A percentile compares a stretch with the other conserved stretches of the same genome.
These are phyloP conservation scores for Helicorthomorpha holstii DNA, from an alignment of 1,140 invertebrate species.

Conservation along the genomic window DNA sequence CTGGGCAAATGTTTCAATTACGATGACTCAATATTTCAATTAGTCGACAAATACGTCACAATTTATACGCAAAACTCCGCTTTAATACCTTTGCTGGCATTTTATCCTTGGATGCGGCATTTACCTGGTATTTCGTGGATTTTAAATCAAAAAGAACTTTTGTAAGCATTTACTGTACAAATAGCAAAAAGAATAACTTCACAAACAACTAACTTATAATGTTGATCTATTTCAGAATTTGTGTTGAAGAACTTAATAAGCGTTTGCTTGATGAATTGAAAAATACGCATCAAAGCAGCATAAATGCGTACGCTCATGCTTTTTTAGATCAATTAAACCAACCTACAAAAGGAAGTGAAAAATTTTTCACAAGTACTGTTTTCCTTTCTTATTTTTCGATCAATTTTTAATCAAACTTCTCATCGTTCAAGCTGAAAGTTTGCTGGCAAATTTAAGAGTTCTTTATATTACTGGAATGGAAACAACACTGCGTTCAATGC, in stretches of 20 bases:
- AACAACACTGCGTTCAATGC: constrained; percentile 74
- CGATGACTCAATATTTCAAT: not conserved
- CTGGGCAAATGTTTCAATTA: constrained; percentile 4
- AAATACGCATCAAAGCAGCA: too few species aligned
- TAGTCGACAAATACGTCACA: not conserved
- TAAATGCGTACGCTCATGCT: too few species aligned
- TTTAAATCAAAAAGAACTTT: constrained; percentile 5
- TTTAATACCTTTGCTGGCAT: not conserved
- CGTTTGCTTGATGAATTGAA: too few species aligned
- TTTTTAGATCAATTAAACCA: too few species aligned
- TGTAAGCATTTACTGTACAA: constrained; percentile 3
- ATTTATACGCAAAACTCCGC: not conserved
- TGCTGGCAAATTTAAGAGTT: constrained; percentile 42
- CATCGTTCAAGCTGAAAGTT: not conserved
- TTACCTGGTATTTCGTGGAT: not conserved
- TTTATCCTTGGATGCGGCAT: not conserved
- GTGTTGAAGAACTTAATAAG: too few species aligned
- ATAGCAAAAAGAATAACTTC: too few species aligned
- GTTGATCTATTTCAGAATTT: too few species aligned
- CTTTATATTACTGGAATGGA: constrained; percentile 89
- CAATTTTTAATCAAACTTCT: not conserved
- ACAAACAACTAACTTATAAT: too few species aligned
- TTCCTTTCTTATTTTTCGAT: not conserved
- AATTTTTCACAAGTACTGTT: not conserved
- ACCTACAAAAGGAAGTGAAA: too few species aligned